Conservation (phyloP, 2,888 invertebrate species). For the Drosophila multiciliata region DNA sequence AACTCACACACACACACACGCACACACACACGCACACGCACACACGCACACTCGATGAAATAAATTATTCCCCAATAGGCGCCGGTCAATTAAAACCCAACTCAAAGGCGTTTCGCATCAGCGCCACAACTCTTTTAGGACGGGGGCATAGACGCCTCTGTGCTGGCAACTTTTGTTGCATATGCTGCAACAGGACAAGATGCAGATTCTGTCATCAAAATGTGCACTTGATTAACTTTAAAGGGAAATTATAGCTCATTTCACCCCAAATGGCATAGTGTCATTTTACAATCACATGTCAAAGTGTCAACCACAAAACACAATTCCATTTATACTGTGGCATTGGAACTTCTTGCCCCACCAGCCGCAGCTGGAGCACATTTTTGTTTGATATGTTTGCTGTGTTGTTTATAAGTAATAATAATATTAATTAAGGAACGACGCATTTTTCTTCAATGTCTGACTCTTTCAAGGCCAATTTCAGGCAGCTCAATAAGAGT, state of each 20-base stretch:
- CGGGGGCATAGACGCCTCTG: slow-evolving; percentile 6
- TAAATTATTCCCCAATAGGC: not conserved
- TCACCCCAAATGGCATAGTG: slow-evolving; percentile 8
- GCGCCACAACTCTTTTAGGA: not conserved
- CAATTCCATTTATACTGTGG: slow-evolving; percentile 19
- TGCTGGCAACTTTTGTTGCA: not conserved
- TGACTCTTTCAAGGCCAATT: slow-evolving; percentile 29
- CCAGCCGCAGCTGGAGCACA: slow-evolving; percentile 37
- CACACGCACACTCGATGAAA: not conserved
- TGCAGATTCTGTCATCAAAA: slow-evolving; percentile 4
- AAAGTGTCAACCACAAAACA: slow-evolving; percentile 31
- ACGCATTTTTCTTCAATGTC: not conserved
- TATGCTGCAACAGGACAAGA: slow-evolving; percentile 7
- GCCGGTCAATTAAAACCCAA: slow-evolving; percentile 41
- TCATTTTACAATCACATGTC: slow-evolving; percentile 19
- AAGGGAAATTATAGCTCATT: slow-evolving; percentile 21
- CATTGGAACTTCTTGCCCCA: not conserved
- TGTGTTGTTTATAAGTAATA: slow-evolving; percentile 10
- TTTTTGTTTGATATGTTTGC: slow-evolving; percentile 18
- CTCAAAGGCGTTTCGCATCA: slow-evolving; percentile 1
- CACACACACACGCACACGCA: too few relatives aligned
- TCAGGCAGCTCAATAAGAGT: not conserved
- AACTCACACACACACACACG: not conserved
- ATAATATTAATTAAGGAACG: slow-evolving; percentile 19
- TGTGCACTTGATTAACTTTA: slow-evolving; percentile 28